Base-by-base conservation (phyloP, 35 echinoderm and acorn worm genomes). In the Ophiothrix spiculata region DNA sequence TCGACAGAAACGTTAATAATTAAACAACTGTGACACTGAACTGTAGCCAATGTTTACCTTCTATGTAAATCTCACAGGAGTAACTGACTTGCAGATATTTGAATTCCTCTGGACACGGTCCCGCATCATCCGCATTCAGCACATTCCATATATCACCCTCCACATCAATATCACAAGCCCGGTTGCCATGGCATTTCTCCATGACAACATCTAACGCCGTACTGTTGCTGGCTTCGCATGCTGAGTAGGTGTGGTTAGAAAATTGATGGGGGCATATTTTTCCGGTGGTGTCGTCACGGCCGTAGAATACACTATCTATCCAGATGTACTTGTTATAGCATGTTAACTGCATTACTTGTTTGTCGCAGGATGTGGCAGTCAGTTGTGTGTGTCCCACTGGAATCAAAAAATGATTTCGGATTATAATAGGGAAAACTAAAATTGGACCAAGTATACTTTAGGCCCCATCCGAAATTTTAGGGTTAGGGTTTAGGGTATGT, bases 51-150 rank as follows among this genome's bases (percentile, higher is more conserved):
- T 37, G 74, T 39, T 80, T 79, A 93, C 91, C 91, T 93, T 89
- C 40, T 16, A 94, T 40, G 74, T 88, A 94, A 25, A 82, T 81
- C 64, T 36, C 38, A 46, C 92, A 94, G 33, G 49, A 81, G 35
- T 87, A 94, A 19, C 37, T 37, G 11, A 94, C 88, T 40, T 94
- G 83, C 38, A 94, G 80, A 40, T 94, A 94, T 86, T 94, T 94
- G 45, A 86, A 85, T 40, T 90, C 92, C 41, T 74, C 49, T 15
- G 56, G 56, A 23, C 92, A 94, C 0, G 92, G 92, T 64, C 91
- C 84, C 11, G 81, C 83, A 32, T 54, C 89, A 39, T 15, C 39
- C 14, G 87, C 33, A 15, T 31, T 45, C 32, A 94, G 79, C 12
- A 74, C 41, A 29, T 81, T 39, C 25, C 90, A 82, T 56, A 94